Evolutionary conservation across 2,797 vertebrate genomes (phyloP).

Genomic region (Iguana delicatissima): DNA sequence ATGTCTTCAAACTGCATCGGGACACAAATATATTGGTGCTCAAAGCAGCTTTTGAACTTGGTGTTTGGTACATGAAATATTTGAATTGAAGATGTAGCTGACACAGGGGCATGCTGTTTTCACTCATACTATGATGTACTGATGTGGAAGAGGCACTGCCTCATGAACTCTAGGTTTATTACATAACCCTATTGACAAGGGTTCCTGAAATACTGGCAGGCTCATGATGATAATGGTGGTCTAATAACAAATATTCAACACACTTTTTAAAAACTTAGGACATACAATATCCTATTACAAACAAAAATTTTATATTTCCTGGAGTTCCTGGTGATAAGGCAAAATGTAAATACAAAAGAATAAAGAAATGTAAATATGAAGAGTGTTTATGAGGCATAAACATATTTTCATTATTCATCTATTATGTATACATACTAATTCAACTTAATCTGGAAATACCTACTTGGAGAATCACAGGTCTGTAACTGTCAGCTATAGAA

Average conservation of each 20-base stretch:
- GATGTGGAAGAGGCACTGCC: background rate
- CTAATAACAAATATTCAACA: background rate
- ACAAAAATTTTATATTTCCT: background rate
- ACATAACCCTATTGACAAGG: background rate
- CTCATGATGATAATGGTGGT: background rate
- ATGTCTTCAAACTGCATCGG: background rate
- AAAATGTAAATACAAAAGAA: background rate
- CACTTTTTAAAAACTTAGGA: background rate
- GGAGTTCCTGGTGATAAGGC: background rate
- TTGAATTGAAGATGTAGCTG: background rate
- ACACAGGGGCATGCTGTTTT: background rate
- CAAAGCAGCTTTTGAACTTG: background rate
- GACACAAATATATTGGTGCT: background rate
- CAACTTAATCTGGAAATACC: background rate
- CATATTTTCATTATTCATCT: background rate
- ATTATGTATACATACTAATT: background rate
- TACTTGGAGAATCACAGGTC: background rate
- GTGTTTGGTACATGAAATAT: background rate
- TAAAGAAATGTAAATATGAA: background rate
- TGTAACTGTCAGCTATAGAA: background rate
- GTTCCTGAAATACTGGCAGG: background rate
- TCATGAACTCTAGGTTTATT: background rate
- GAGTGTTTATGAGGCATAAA: background rate
- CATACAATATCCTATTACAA: background rate
- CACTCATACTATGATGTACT: background rate